Conservation (phyloP, 2,113 vertebrate species). For the Notarius quadriscutis region DNA sequence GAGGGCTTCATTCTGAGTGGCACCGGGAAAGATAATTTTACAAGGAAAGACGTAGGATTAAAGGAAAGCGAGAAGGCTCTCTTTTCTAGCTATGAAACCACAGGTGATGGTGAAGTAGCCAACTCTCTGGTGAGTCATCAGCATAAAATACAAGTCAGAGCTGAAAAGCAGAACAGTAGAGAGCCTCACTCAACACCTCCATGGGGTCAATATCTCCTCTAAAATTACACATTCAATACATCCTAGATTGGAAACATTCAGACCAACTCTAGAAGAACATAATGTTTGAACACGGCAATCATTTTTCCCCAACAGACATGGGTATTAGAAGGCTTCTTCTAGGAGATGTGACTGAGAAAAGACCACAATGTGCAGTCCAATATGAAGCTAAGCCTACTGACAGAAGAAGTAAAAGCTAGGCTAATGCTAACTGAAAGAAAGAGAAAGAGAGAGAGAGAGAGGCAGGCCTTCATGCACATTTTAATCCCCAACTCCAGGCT, state of each 20-base stretch:
- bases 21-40: slow-evolving; percentile 54
- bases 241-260: not conserved
- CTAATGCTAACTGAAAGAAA: slow-evolving; percentile 27
- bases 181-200: not conserved
- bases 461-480: slow-evolving; percentile 39
- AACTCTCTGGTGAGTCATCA: slow-evolving; percentile 43
- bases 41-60: slow-evolving; percentile 57
- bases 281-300: not conserved
- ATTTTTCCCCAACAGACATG: not conserved
- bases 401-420: not conserved
- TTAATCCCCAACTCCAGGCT: slow-evolving; percentile 55
- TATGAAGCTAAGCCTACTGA: not conserved
- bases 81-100: slow-evolving; percentile 34
- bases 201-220: slow-evolving; percentile 41
- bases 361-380: not conserved
- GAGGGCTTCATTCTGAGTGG: slow-evolving; percentile 39
- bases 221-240: slow-evolving; percentile 41
- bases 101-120: slow-evolving; percentile 22
- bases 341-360: not conserved
- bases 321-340: slow-evolving; percentile 16
- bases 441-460: not conserved
- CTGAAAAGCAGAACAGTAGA: not conserved
- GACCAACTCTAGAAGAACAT: not conserved
- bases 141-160: slow-evolving; percentile 19
- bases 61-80: slow-evolving; percentile 29